Conservation (phyloP, 2,113 vertebrate genomes). For the Cebidichthys violaceus region DNA sequence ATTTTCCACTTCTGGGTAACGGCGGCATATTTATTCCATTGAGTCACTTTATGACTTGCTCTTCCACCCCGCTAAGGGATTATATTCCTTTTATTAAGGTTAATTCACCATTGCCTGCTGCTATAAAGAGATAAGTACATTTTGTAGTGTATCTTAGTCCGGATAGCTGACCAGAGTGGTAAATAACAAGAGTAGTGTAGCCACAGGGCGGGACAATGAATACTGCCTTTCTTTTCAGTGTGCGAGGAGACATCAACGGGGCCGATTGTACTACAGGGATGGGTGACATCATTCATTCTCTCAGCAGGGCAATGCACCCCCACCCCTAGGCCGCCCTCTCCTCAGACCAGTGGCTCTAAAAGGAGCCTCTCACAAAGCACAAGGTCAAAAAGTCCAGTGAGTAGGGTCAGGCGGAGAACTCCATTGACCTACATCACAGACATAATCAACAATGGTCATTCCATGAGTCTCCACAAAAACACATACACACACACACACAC, state of each 20-base stretch:
- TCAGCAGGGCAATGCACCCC: conserved; percentile 46
- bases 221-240: conserved; percentile 56
- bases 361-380: conserved; percentile 58
- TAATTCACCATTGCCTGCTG: conserved; percentile 46
- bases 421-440: conserved; percentile 72
- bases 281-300: conserved; percentile 74
- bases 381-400: conserved; percentile 65
- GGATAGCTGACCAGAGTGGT: conserved; percentile 47
- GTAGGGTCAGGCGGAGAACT: conserved; percentile 59
- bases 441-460: conserved; percentile 74
- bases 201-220: conserved; percentile 59
- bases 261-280: conserved; percentile 58
- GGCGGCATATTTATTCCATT: conserved; percentile 17
- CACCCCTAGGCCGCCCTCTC: conserved; percentile 14
- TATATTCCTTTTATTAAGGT: conserved; percentile 26
- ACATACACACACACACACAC: conserved; percentile 19
- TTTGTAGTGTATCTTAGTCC: conserved; percentile 53
- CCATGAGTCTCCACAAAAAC: conserved; percentile 61
- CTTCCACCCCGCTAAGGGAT: conserved; percentile 36
- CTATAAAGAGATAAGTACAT: conserved; percentile 51
- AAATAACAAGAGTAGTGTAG: conserved; percentile 50
- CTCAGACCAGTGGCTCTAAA: conserved; percentile 41
- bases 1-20: neutral
- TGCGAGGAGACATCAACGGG: conserved; percentile 67
- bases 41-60: conserved; percentile 12